Base-by-base conservation (phyloP, 1,140 invertebrate species). In the Heliconius eleuchia region DNA sequence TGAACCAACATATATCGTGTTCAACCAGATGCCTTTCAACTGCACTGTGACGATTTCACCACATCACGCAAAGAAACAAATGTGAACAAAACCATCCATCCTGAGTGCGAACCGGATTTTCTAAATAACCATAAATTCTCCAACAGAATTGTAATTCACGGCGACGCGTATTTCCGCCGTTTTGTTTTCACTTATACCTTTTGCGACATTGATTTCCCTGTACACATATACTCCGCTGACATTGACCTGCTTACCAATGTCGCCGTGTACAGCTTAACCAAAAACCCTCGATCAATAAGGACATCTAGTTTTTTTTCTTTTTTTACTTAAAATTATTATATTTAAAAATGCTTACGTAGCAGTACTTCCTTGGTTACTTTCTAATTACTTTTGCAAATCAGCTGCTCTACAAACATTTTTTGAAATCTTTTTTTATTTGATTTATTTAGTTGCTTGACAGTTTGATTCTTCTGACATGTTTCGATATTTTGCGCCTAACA, bases 171-270 rank as follows among this genome's bases (percentile, higher is more conserved):
- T 84, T 83, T 87, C 85, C 83, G 84, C 84, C 82, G 81, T 77
- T 77, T 84, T 84, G 82, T 84, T 85, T 83, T 86, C 77, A 82
- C 76, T 66, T 73, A 82, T 46, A 71, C 60, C 60, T 76, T 46
- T 66, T 70, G 57, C n/a, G 18, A 46, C 72, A 39, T 46, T 46
- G 79, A 52, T 80, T 80, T 80, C 37, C 71, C 55, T 66, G 74
- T 73, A 76, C 27, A 66, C 57, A 37, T 73, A 76, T 80, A 84
- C 60, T 79, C 74, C 74, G 46, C 23, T 77, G 89, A 88, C 91
- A 91, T 90, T 92, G 91, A 91, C 90, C 89, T 82, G 87, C 57
- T 88, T 88, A 80, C 76, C 89, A 90, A 91, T 90, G 91, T 81
- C 88, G 80, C 37, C 82, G 46, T 81, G 77, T 80, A 80, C 74